Evolutionary conservation across 2,797 vertebrate species (phyloP).

Genomic region (Chrosomus eos): DNA sequence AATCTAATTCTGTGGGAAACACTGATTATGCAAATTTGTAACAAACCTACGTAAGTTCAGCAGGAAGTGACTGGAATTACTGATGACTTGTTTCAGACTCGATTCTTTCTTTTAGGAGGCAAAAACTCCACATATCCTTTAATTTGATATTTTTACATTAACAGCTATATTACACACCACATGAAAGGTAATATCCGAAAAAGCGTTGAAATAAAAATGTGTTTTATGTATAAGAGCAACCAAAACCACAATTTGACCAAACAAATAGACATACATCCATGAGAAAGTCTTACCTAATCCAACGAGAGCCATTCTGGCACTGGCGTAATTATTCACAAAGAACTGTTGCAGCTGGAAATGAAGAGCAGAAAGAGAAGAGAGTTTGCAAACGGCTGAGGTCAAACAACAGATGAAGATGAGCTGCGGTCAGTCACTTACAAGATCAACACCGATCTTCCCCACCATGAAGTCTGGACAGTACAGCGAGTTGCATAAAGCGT

Average conservation of each 20-base stretch:
- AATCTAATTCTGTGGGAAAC: too few relatives aligned
- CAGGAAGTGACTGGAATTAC: background rate
- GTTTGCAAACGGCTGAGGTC: background rate
- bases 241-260: background rate
- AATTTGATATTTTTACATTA: too few relatives aligned
- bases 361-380: conserved; percentile 48
- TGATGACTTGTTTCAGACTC: background rate
- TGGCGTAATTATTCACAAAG: conserved; percentile 88
- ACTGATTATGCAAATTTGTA: background rate
- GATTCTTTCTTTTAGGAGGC: background rate
- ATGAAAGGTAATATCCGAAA: too few relatives aligned
- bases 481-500: conserved; percentile 86
- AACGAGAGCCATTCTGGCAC: conserved; percentile 89
- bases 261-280: background rate
- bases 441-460: conserved; percentile 81
- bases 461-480: conserved; percentile 89
- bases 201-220: too few relatives aligned
- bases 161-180: too few relatives aligned
- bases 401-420: background rate
- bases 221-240: background rate
- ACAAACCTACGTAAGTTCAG: background rate
- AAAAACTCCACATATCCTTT: too few relatives aligned
- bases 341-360: conserved; percentile 84
- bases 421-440: conserved; percentile 72
- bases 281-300: conserved; percentile 82